Base-by-base conservation (phyloP, 2,113 vertebrate species). In the Halichoerus grypus region DNA sequence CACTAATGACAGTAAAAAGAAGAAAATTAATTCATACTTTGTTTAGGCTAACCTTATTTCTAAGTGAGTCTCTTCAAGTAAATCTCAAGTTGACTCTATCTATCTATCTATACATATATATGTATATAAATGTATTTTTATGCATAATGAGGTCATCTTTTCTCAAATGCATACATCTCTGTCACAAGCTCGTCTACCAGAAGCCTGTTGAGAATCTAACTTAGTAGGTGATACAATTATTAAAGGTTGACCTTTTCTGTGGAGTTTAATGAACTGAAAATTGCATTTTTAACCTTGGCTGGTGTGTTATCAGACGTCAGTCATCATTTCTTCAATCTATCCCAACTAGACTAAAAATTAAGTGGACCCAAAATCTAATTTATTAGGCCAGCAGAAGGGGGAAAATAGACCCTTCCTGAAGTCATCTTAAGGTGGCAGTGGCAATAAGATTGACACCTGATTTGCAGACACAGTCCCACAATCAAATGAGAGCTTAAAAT, bases 221-320 rank as follows among this genome's bases (percentile, higher is more conserved):
- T 97, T 95, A 97, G 88, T 94, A 97, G 83, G n/a, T 96, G 93
- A 94, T 92, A 95, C 91, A 95, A 69, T 97, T 98, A 98, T 93
- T 97, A 97, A 98, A 98, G 81, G 85, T 81, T 93, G 61, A 97
- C 71, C 72, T 97, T 98, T 97, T 91, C 88, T 85, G 46, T 94
- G 87, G 65, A 84, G 82, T 98, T 98, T 97, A 98, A 98, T 98
- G 97, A 98, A 94, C 92, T 96, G 18, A 31, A 98, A 98, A 98
- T 96, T 97, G 31, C 79, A 97, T 98, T 98, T 98, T 98, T 98
- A 98, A 98, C 96, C 89, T 97, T 97, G 98, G 57, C 92, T 98
- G 90, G 97, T 96, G 69, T 94, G 51, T 76, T 97, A 91, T 93
- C 87, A 98, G 79, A 97, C 95, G 95, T 92, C 82, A 97, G 86